Evolutionary conservation across 2,888 invertebrate genomes (phyloP), one percentile per base, ranked within the genome.

Genomic region (Drosophila diplacantha): DNA sequence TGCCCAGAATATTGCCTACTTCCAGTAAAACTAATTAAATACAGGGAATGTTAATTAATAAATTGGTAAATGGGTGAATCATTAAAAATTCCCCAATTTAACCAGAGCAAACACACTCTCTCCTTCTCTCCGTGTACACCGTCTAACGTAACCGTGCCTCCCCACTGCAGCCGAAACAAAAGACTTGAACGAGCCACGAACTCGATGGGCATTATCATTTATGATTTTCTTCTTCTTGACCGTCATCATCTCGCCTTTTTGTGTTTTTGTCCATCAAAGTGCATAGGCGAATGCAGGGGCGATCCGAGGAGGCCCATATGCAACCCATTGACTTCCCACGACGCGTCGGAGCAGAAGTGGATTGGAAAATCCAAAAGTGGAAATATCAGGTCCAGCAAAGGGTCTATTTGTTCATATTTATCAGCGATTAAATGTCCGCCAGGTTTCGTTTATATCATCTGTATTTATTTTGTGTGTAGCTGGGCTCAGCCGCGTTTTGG

Each of bases 181-280:
- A 78, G 73, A 75, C 74, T 74, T 72, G 44, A 18, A 62, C 62
- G 53, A 69, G 62, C 31, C 18, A 49, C 61, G 51, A 76, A 74
- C 74, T 69, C 59, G 59, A 46, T 59, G 29, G 39, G 61, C 52
- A 56, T 32, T 37, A 61, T 60, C 53, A 63, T 60, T 41, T 41
- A 55, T 38, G 31, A 46, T 11, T 29, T 26, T 11, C 44, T 34
- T 59, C 43, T 29, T 26, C 41, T 29, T 18, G 16, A 34, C 24
- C 34, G 29, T 31, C 58, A 26, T 39, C 58, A 32, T 31, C 38
- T 53, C 7, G 9, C 5, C 20, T 29, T 24, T 38, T 35, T 34
- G 26, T 22, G 2, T 39, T 31, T 31, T 50, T 35, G 20, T 41
- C 24, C 57, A 54, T n/a, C 41, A n/a, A 44, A 58, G 43, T 58